Evolutionary conservation across 2,888 invertebrate genomes (phyloP), one percentile per base, ranked within the genome.

Genomic region (Gymnosoma rotundatum): DNA sequence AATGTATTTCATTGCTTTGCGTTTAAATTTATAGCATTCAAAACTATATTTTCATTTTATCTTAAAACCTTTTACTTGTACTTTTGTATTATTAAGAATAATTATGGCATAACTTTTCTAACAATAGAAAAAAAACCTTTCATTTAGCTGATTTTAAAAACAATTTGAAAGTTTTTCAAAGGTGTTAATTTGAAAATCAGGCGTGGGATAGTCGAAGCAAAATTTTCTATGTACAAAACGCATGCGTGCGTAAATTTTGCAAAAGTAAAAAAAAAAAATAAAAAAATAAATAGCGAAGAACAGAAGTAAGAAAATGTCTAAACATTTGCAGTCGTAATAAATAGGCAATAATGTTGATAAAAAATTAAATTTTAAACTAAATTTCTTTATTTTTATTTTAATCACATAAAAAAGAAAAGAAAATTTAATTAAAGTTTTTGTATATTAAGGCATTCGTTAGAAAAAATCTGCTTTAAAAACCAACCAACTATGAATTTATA

Each of bases 101-200:
- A 5, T 36, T 45, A 56, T 66, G 12, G 20, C 9, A 25, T 10
- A 10, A 56, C n/a, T 21, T 21, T 60, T 67, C 38, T 38, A 25
- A 10, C 6, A 54, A 36, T 0, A 32, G 32, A 7, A 32, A 8
- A 32, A 66, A 67, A 54, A 21, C n/a, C 67, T 60, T 76, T 67
- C 66, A 67, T 16, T 38, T 67, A 38, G 60, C 16, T 60, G 67
- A 60, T 60, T 60, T 67, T 25, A 25, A 52, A 16, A 42, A 36
- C 14, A 21, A 70, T n/a, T 70, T 63, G 45, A 70, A 63, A 63
- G 21, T 56, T 63, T 63, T 69, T 38, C 38, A 18, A 18, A 69
- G 36, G 75, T 86, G 88, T 87, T 89, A 89, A 89, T 88, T 89
- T 86, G 88, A 87, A 88, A 88, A 89, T 88, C 88, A 89, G 88